Evolutionary conservation across 1,140 invertebrate species (phyloP).

Genomic region (Vollenhovia emeryi): DNA sequence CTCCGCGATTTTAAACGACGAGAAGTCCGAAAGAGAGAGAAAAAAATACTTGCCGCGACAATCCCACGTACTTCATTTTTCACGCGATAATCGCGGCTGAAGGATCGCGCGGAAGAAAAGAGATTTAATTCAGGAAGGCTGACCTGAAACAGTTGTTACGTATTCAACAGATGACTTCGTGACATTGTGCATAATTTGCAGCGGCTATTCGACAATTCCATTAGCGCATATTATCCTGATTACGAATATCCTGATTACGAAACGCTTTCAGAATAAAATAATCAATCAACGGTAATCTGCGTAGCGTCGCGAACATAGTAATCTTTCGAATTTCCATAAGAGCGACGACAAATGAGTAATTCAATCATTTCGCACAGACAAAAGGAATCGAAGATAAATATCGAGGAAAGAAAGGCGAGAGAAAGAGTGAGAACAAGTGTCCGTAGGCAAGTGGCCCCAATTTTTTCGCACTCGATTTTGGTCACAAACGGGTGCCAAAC

Average conservation of each 20-base stretch:
- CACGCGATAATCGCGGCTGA: not conserved
- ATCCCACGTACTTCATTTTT: conserved; percentile 3
- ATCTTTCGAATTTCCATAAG: not conserved
- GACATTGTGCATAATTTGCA: not conserved
- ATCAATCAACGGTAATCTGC: not conserved
- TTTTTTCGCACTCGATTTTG: no score
- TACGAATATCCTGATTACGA: not conserved
- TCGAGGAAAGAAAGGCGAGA: not conserved
- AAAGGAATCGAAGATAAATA: conserved; percentile 7
- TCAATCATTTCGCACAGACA: not conserved
- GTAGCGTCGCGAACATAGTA: not conserved
- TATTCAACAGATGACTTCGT: conserved; percentile 31
- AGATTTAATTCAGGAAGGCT: not conserved
- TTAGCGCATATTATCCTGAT: not conserved
- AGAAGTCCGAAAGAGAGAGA: not conserved
- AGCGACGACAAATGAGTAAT: not conserved
- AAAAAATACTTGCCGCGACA: not conserved
- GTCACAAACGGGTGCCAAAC: no score
- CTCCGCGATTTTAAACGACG: not conserved
- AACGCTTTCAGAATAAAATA: not conserved
- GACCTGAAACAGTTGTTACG: not conserved
- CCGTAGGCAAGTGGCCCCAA: no score
- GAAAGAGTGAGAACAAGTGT: no score
- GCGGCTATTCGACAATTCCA: not conserved
- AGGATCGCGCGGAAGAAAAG: not conserved